These are phyloP conservation scores for Antigone vipio DNA, from an alignment of 2,113 vertebrate species.

Conservation along the genomic window DNA sequence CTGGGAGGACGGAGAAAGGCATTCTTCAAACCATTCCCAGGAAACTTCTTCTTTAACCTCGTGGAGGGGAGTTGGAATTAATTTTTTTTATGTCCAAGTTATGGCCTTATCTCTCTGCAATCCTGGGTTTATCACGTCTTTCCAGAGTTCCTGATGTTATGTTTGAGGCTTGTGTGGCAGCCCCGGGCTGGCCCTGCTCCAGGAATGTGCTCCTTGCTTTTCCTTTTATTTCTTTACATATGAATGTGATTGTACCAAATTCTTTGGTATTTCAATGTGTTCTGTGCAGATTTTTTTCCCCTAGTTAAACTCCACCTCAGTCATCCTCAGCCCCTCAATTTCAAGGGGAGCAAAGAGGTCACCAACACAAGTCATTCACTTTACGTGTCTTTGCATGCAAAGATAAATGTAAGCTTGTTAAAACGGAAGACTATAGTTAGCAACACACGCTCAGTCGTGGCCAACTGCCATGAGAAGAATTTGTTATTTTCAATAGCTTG, in stretches of 20 bases:
- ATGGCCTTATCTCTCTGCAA: background rate
- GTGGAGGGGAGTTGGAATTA: background rate
- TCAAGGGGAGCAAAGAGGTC: background rate
- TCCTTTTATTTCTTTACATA: background rate
- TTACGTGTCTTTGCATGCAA: background rate
- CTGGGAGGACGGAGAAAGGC: background rate
- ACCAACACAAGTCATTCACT: background rate
- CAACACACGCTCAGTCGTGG: background rate
- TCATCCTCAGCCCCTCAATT: background rate
- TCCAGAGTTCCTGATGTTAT: conserved; percentile 39
- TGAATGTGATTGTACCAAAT: background rate
- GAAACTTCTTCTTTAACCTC: background rate
- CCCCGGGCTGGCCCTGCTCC: background rate
- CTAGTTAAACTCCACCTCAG: background rate
- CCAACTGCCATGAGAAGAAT: conserved; percentile 12
- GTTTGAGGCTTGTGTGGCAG: conserved; percentile 10
- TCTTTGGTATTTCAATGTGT: background rate
- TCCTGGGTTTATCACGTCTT: conserved; percentile 8
- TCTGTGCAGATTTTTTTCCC: background rate
- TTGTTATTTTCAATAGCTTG: background rate
- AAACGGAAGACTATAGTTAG: background rate
- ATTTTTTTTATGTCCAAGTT: background rate
- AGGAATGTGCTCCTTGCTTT: conserved; percentile 19
- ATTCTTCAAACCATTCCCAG: background rate
- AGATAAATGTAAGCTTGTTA: background rate